These are phyloP conservation scores for Dreissena polymorpha DNA, from an alignment of 1,140 invertebrate species.

Conservation along the genomic window DNA sequence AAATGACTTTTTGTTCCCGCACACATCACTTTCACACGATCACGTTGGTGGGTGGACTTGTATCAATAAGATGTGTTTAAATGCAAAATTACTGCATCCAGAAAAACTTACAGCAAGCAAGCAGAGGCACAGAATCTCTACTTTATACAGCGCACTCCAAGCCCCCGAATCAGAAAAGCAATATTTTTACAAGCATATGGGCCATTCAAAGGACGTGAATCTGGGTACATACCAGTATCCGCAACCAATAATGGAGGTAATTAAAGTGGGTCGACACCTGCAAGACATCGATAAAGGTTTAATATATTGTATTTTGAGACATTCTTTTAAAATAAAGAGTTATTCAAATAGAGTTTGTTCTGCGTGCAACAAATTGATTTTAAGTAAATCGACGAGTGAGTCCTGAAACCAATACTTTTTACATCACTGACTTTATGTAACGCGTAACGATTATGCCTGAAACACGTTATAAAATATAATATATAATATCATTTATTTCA, in stretches of 20 bases:
- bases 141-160: slow-evolving; percentile 4
- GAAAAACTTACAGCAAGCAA: slow-evolving; percentile 14
- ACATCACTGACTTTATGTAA: no score
- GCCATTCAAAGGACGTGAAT: slow-evolving; percentile 17
- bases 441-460: no score
- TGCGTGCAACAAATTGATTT: no score
- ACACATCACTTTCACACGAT: neutral
- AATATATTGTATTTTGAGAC: neutral
- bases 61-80: neutral
- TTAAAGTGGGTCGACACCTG: slow-evolving; percentile 23
- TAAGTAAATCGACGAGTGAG: no score
- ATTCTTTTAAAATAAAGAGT: no score
- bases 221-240: slow-evolving; percentile 24
- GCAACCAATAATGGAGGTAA: slow-evolving; percentile 1
- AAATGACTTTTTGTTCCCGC: neutral
- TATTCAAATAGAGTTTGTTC: no score
- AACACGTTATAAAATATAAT: no score
- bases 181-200: slow-evolving; percentile 28
- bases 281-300: slow-evolving; percentile 24
- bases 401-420: no score
- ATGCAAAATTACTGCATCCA: neutral
- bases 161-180: slow-evolving; percentile 7
- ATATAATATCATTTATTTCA: no score
- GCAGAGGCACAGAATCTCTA: slow-evolving; percentile 30
- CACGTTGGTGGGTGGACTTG: neutral